Percentiles rank a stretch among this genome's conserved stretches.
These are phyloP conservation scores for Bubalus kerabau DNA, from an alignment of 2,113 vertebrate genomes.

Conservation along the genomic window DNA sequence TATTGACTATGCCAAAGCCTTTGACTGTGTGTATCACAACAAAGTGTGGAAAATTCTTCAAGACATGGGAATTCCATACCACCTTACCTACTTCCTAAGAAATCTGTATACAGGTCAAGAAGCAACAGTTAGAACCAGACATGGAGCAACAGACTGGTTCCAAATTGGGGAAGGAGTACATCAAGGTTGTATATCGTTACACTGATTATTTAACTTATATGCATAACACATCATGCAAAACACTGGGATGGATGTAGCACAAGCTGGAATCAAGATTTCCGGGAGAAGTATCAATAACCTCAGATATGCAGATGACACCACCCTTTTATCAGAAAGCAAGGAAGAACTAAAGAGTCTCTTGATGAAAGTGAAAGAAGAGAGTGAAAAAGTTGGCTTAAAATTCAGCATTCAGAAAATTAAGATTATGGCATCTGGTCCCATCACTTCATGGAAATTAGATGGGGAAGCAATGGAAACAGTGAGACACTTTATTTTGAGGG, in stretches of 20 bases:
- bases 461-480: not conserved
- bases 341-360: not conserved
- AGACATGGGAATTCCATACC: not conserved
- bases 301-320: not conserved
- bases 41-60: not conserved
- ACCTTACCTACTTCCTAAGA: not conserved
- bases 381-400: not conserved
- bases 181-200: rapidly evolving
- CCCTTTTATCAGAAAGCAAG: not conserved
- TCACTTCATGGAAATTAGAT: not conserved
- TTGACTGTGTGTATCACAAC: not conserved
- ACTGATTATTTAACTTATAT: not conserved
- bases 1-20: not conserved
- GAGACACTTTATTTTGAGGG: not conserved
- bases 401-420: not conserved
- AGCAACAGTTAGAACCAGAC: not conserved
- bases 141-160: not conserved
- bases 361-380: not conserved
- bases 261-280: not conserved
- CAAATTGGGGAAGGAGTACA: not conserved
- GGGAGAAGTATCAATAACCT: not conserved
- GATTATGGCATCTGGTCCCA: not conserved
- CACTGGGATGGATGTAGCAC: not conserved
- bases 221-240: not conserved
- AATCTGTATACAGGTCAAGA: not conserved